Evolutionary conservation across 2,888 invertebrate genomes (phyloP).

Genomic region (Ctena decussata): DNA sequence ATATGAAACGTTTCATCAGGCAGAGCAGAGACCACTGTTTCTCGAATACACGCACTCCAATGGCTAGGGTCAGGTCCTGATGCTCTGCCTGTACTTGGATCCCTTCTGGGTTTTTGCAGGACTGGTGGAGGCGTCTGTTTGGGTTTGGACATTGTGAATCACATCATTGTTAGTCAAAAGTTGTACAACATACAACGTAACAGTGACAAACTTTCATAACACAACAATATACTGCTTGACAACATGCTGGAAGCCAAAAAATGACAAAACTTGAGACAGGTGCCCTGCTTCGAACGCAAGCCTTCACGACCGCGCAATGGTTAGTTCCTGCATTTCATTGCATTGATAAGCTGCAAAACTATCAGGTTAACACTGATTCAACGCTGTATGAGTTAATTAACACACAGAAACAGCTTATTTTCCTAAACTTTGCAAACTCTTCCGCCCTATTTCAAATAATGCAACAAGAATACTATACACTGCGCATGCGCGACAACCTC

Average conservation of each 20-base stretch:
- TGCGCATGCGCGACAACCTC: constrained; percentile 68
- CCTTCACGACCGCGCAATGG: background rate
- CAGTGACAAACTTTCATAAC: background rate
- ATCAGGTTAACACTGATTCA: background rate
- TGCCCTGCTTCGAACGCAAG: constrained; percentile 13
- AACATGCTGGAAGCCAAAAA: background rate
- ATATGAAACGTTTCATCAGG: constrained; percentile 87
- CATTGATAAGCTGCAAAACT: constrained; percentile 6
- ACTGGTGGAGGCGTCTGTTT: constrained; percentile 69
- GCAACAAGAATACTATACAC: constrained; percentile 64
- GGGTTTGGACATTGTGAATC: constrained; percentile 67
- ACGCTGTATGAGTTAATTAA: background rate
- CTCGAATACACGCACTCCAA: constrained; percentile 87
- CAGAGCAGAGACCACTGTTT: constrained; percentile 87
- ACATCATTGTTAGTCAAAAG: constrained; percentile 15
- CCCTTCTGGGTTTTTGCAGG: constrained; percentile 55
- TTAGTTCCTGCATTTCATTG: background rate
- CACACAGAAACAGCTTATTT: background rate
- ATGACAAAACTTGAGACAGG: background rate
- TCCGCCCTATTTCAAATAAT: constrained; percentile 77
- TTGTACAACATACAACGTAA: background rate
- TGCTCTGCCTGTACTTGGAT: constrained; percentile 60
- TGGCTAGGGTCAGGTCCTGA: constrained; percentile 76
- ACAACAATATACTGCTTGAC: constrained; percentile 16
- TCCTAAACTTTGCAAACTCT: constrained; percentile 61